Percentiles rank a stretch among this genome's conserved stretches.
phyloP scores from a whole-genome alignment of 2,797 vertebrate species.

The Bufotes viridis region DNA sequence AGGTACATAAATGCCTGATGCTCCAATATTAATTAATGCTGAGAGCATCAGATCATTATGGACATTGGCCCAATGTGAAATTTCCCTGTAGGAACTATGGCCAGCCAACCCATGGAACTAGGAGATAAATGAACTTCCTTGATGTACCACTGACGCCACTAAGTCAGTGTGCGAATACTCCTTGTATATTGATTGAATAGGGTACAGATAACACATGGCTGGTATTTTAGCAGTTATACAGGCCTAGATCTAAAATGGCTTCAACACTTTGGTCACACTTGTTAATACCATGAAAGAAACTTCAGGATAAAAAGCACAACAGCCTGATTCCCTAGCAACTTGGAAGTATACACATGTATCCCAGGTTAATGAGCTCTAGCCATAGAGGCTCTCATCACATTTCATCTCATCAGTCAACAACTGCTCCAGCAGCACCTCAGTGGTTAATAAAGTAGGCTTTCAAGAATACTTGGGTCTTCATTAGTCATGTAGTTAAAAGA shows the following conservation, averaged over 20 bases:
- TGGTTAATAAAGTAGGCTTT: slow-evolving; percentile 10
- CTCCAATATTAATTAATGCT: no score
- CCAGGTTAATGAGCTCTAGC: neutral
- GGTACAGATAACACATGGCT: neutral
- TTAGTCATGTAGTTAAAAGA: neutral
- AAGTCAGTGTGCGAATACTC: no score
- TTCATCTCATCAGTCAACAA: neutral
- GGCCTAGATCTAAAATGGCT: neutral
- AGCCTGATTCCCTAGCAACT: neutral
- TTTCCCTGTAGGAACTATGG: no score
- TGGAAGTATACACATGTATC: neutral
- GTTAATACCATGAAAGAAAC: neutral
- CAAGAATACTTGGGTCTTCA: neutral
- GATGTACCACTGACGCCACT: no score
- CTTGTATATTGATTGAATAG: no score
- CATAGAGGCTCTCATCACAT: neutral
- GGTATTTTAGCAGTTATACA: neutral
- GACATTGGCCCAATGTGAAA: no score
- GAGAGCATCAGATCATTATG: no score
- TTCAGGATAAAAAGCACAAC: neutral
- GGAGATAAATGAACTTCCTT: no score
- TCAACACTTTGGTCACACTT: neutral
- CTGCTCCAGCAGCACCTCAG: neutral
- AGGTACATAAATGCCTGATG: no score
- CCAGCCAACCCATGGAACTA: no score